Conservation (phyloP, 64 coral and sea anemone genomes). For the Platygyra sinensis region DNA sequence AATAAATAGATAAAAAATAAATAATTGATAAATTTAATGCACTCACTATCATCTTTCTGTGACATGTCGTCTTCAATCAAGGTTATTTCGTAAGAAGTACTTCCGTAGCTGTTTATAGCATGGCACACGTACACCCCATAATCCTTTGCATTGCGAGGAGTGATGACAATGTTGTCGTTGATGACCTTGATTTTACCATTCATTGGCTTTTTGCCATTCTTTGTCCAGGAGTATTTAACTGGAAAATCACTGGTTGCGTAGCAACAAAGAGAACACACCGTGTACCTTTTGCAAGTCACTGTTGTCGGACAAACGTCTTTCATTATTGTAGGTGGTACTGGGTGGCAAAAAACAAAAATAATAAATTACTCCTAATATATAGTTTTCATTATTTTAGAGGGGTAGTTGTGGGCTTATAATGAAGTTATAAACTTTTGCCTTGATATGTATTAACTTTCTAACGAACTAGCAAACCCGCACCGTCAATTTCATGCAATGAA, state of each 20-base stretch:
- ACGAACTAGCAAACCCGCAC: too few relatives aligned
- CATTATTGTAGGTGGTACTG: neutral
- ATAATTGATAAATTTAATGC: too few relatives aligned
- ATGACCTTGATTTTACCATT: neutral
- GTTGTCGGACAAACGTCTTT: neutral
- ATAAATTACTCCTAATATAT: too few relatives aligned
- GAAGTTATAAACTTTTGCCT: too few relatives aligned
- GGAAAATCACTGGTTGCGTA: neutral
- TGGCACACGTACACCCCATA: neutral
- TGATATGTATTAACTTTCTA: too few relatives aligned
- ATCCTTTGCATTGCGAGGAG: neutral
- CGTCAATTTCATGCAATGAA: too few relatives aligned
- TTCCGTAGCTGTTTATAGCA: neutral
- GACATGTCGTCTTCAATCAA: neutral
- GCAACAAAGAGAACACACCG: neutral
- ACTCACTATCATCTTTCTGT: too few relatives aligned
- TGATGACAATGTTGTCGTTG: neutral
- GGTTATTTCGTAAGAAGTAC: neutral
- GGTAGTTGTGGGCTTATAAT: too few relatives aligned
- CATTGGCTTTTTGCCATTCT: neutral
- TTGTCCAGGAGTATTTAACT: neutral
- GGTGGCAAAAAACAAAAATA: too few relatives aligned
- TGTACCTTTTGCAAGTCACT: neutral
- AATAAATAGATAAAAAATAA: too few relatives aligned
- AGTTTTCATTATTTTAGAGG: too few relatives aligned